A percentile compares a stretch with the other conserved stretches of the same genome.
phyloP scores from a whole-genome alignment of 2,888 invertebrate species.

The Bellardia bayeri region DNA sequence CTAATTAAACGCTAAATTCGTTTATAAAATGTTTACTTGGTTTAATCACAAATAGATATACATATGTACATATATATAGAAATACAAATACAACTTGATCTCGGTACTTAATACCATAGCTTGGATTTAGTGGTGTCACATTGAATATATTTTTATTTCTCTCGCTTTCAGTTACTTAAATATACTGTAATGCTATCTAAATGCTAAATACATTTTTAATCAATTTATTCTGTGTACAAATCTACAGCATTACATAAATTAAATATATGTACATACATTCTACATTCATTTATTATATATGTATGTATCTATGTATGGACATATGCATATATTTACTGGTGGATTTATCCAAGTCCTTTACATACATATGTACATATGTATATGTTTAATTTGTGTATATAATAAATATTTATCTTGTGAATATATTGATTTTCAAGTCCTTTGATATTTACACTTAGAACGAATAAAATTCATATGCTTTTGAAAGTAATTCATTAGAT shows the following conservation, averaged over 20 bases:
- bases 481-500: conserved; percentile 20
- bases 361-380: too few relatives aligned
- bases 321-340: too few relatives aligned
- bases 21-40: too few relatives aligned
- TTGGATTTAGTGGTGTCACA: background rate
- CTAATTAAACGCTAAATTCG: too few relatives aligned
- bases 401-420: conserved; percentile 5
- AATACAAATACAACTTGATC: too few relatives aligned
- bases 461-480: conserved; percentile 6
- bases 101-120: background rate
- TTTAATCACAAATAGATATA: too few relatives aligned
- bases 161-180: conserved; percentile 10
- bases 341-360: too few relatives aligned
- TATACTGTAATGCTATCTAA: background rate
- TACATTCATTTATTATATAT: too few relatives aligned
- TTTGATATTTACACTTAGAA: conserved; percentile 28
- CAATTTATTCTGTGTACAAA: background rate
- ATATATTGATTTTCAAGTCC: background rate
- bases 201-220: conserved; percentile 11
- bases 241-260: background rate
- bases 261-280: too few relatives aligned
- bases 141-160: background rate
- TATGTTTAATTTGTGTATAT: background rate
- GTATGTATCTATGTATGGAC: too few relatives aligned
- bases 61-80: too few relatives aligned